Evolutionary conservation across 2,113 vertebrate species (phyloP).

Genomic region (Rhadina sibilatrix): DNA sequence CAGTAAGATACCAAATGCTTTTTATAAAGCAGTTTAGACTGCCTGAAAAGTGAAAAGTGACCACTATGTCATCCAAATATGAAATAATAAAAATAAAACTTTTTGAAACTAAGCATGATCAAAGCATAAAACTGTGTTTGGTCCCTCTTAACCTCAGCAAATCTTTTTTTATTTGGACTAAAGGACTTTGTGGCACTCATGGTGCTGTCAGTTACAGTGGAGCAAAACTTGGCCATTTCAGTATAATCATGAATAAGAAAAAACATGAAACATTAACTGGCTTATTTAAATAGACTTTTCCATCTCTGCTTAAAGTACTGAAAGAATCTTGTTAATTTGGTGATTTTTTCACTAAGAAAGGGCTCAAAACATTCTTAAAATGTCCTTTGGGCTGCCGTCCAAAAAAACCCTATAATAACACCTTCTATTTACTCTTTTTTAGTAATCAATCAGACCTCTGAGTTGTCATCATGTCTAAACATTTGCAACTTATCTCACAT

Average conservation of each 20-base stretch:
- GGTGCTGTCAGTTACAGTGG: background rate
- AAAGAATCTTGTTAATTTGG: background rate
- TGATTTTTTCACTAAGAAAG: background rate
- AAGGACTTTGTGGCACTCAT: background rate
- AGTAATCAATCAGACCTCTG: slow-evolving; percentile 39
- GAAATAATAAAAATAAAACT: background rate
- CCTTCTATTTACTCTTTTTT: slow-evolving; percentile 30
- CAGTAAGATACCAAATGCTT: background rate
- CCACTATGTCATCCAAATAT: background rate
- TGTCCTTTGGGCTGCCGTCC: background rate
- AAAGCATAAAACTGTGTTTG: background rate
- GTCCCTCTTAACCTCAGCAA: background rate
- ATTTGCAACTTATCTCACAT: slow-evolving; percentile 45
- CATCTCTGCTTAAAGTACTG: background rate
- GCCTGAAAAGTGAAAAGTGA: slow-evolving; percentile 4
- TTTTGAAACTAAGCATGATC: background rate
- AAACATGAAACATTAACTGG: background rate
- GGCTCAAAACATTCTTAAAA: slow-evolving; percentile 29
- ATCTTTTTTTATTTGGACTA: background rate
- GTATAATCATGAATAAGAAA: background rate
- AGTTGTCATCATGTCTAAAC: slow-evolving; percentile 31
- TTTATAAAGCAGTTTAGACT: background rate
- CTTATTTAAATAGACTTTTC: slow-evolving; percentile 15
- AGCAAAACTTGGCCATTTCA: background rate
- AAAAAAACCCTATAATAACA: slow-evolving; percentile 26